phyloP scores from a whole-genome alignment of 2,113 vertebrate genomes.

The Daphoenositta chrysoptera region DNA sequence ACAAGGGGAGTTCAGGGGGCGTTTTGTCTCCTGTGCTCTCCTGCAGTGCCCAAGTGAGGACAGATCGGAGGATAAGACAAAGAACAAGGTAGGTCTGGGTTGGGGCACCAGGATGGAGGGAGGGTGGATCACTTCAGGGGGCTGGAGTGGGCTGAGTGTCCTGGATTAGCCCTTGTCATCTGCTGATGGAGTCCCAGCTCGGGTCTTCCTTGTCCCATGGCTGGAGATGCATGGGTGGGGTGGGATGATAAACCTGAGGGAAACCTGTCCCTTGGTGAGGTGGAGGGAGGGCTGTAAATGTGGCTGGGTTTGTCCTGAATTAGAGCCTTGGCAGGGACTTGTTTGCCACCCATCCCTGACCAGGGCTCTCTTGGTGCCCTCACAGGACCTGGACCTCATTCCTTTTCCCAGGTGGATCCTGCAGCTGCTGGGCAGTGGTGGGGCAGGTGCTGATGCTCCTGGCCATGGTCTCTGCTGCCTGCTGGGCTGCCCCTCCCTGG shows the following conservation, averaged over 20 bases:
- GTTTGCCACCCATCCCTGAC: background rate
- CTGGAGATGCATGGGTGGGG: background rate
- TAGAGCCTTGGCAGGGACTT: background rate
- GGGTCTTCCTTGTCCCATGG: rapidly evolving
- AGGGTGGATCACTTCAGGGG: background rate
- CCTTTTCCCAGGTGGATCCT: background rate
- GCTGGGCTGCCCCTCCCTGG: background rate
- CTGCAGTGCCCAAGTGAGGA: slow-evolving; percentile 56
- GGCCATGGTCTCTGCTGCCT: background rate
- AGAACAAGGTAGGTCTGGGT: slow-evolving; percentile 12
- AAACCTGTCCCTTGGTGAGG: background rate
- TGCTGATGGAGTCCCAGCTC: background rate
- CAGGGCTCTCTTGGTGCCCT: background rate
- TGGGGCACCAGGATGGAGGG: background rate
- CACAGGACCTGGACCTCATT: background rate
- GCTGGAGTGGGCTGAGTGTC: background rate
- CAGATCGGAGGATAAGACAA: rapidly evolving
- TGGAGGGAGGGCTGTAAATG: background rate
- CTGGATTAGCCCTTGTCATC: background rate
- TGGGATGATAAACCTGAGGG: background rate
- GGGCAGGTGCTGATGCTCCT: background rate
- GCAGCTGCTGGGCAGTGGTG: rapidly evolving
- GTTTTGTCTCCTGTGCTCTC: background rate
- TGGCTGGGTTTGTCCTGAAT: background rate
- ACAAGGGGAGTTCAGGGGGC: rapidly evolving